Percentiles rank a stretch among this genome's conserved stretches.
phyloP scores from a whole-genome alignment of 2,888 invertebrate species.

The Drosophila diplacantha region DNA sequence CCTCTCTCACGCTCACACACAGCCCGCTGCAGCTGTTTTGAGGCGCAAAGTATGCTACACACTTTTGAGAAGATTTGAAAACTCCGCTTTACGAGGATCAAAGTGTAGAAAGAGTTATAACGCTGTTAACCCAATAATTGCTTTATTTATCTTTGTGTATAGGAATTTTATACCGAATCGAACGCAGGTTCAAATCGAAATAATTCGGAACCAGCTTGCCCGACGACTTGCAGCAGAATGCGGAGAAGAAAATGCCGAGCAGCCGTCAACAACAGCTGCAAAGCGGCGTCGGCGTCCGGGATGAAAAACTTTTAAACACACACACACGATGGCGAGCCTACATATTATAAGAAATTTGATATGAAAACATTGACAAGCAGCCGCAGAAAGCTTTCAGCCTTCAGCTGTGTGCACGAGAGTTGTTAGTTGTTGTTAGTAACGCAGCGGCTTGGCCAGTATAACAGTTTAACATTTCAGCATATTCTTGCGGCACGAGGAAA shows the following conservation, averaged over 20 bases:
- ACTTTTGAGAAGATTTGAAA: constrained; percentile 14
- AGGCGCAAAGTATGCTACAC: constrained; percentile 45
- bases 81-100: not conserved
- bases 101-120: not conserved
- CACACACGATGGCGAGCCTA: constrained; percentile 25
- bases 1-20: constrained; percentile 29
- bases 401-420: constrained; percentile 51
- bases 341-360: constrained; percentile 36
- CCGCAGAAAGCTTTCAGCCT: constrained; percentile 45
- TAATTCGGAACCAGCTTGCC: constrained; percentile 44
- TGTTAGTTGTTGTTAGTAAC: constrained; percentile 25
- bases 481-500: constrained; percentile 18
- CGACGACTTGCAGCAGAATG: constrained; percentile 65
- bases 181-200: constrained; percentile 35
- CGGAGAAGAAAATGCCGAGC: constrained; percentile 36
- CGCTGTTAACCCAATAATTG: not conserved
- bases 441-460: constrained; percentile 21
- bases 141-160: constrained; percentile 3
- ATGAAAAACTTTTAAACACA: constrained; percentile 34
- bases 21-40: constrained; percentile 52
- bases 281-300: constrained; percentile 52
- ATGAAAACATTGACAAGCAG: constrained; percentile 51
- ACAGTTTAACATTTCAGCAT: constrained; percentile 20
- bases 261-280: constrained; percentile 56
- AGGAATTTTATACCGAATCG: not conserved